Evolutionary conservation across 2,888 invertebrate species (phyloP), one percentile per base, ranked within the genome.

Genomic region (Luffia ferchaultella): DNA sequence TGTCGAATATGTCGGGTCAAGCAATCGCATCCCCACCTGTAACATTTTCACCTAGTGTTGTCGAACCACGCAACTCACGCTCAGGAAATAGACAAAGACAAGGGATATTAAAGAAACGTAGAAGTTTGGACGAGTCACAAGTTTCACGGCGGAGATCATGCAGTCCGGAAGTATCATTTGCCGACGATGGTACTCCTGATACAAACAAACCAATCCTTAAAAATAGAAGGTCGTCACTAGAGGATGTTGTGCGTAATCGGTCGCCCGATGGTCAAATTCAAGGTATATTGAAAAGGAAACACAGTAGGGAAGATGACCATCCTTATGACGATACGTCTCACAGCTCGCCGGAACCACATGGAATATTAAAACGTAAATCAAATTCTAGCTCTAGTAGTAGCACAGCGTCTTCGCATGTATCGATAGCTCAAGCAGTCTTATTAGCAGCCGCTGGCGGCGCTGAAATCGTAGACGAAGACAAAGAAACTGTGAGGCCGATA

Each of bases 101-200:
- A 69, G 93, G 93, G 45, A 94, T 93, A 64, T 80, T 93, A 56
- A 94, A 93, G 72, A 94, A 93, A 75, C 89, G 93, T 30, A 88
- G 92, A 51, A 93, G 93, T 63, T 79, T 94, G 58, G 93, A 94
- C 60, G 94, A 94, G 66, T 89, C 88, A 18, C 89, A 90, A 70
- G 90, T 90, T 49, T 80, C 89, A 55, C 76, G 89, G 45, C 85
- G 89, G 58, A 83, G 90, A 49, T 90, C 90, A 50, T 90, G 89
- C 58, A 90, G 90, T 53, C 90, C 90, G 1, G 90, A 90, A 62
- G 88, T 89, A 43, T 87, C 88, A 15, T 85, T 86, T 56, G 83
- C 84, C 40, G 87, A 87, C 61, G 85, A 83, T 56, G 82, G 76
- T 41, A 85, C 86, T 50, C 65, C 69, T 2, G 89, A 90, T 62